phyloP scores from a whole-genome alignment of 1,140 invertebrate species.

The Hylaeus anthracinus region DNA sequence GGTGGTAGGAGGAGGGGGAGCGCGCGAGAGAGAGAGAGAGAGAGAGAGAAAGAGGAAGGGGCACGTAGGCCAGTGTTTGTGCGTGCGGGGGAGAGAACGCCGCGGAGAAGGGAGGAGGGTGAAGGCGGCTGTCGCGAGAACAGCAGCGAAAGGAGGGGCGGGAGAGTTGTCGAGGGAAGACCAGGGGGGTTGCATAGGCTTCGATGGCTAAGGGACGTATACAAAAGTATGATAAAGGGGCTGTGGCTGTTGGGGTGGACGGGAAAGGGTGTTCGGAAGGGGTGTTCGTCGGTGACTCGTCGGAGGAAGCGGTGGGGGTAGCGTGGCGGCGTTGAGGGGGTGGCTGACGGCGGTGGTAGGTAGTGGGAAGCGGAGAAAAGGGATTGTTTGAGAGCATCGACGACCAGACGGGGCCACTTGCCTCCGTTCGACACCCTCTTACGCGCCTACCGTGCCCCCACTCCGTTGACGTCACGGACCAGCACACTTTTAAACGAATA shows the following conservation, averaged over 20 bases:
- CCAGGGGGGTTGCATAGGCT: constrained; percentile 51
- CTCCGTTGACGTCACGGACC: constrained; percentile 63
- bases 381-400: constrained; percentile 68
- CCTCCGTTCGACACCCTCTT: constrained; percentile 66
- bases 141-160: background rate
- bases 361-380: constrained; percentile 56
- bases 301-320: constrained; percentile 46
- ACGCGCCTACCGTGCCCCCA: constrained; percentile 45
- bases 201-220: constrained; percentile 57
- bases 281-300: constrained; percentile 54
- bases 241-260: constrained; percentile 44
- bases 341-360: constrained; percentile 42
- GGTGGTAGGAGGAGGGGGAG: too few relatives aligned
- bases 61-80: constrained; percentile 27
- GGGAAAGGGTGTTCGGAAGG: constrained; percentile 55
- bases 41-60: too few relatives aligned
- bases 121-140: constrained; percentile 35
- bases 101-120: background rate
- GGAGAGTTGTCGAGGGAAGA: constrained; percentile 28
- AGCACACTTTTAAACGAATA: constrained; percentile 72
- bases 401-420: constrained; percentile 69
- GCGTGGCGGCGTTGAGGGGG: constrained; percentile 20
- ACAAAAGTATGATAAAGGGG: constrained; percentile 66
- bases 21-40: too few relatives aligned
- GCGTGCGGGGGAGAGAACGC: constrained; percentile 7